Evolutionary conservation across 2,888 invertebrate genomes (phyloP).

Genomic region (Apamea crenata): DNA sequence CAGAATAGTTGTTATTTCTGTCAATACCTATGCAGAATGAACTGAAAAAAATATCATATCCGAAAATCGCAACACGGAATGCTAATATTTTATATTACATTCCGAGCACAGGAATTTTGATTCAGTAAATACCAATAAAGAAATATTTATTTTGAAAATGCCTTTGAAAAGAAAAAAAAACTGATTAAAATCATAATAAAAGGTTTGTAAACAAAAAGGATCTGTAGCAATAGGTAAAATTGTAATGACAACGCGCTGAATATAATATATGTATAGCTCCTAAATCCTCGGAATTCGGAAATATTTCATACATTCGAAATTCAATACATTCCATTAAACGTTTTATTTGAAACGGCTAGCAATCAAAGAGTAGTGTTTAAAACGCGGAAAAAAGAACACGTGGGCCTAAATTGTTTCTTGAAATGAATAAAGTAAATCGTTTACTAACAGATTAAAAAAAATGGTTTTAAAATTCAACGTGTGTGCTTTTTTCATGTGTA

Average conservation of each 20-base stretch:
- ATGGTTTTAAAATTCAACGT: background rate
- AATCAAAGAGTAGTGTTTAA: background rate
- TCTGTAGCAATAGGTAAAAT: background rate
- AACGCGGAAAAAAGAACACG: background rate
- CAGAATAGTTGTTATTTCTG: background rate
- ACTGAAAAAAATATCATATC: background rate
- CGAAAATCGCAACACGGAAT: background rate
- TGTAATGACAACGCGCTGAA: background rate
- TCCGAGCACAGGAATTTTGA: background rate
- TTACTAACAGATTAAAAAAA: background rate
- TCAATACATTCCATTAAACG: background rate
- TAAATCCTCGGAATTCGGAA: background rate
- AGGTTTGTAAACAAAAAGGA: slow-evolving; percentile 25
- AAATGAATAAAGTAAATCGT: background rate
- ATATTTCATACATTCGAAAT: slow-evolving; percentile 1
- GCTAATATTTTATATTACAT: background rate
- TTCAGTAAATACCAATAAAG: background rate
- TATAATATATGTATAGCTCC: background rate
- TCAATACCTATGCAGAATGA: background rate
- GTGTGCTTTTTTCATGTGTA: background rate
- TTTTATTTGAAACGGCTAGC: background rate
- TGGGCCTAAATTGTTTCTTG: background rate
- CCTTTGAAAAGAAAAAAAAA: slow-evolving; percentile 30
- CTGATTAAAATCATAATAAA: slow-evolving; percentile 32
- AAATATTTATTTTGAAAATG: slow-evolving; percentile 30